These are phyloP conservation scores for Morone chrysops DNA, from an alignment of 2,113 vertebrate genomes.

Conservation along the genomic window DNA sequence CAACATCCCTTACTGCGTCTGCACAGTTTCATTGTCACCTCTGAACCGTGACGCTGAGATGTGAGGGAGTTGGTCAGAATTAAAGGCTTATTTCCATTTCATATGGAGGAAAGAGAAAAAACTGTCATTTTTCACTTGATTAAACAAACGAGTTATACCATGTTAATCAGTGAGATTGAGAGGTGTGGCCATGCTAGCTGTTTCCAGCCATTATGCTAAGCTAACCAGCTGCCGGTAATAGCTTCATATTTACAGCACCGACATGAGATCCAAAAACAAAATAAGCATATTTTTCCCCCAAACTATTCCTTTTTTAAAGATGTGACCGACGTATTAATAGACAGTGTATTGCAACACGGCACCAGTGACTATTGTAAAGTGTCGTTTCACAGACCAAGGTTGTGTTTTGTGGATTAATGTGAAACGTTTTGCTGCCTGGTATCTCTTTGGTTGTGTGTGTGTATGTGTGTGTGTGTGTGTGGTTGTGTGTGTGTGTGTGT, in stretches of 20 bases:
- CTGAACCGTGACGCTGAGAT: background rate
- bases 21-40: background rate
- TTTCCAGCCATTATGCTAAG: slow-evolving; percentile 14
- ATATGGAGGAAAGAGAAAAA: background rate
- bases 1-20: background rate
- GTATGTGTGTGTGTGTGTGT: slow-evolving; percentile 16
- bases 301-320: background rate
- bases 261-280: too few relatives aligned
- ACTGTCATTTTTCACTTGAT: background rate
- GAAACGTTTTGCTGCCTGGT: slow-evolving; percentile 30
- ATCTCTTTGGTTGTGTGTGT: slow-evolving; percentile 2
- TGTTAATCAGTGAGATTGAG: background rate
- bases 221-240: background rate
- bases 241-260: too few relatives aligned
- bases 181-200: background rate
- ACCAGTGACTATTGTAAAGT: slow-evolving; percentile 8
- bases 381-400: slow-evolving; percentile 36
- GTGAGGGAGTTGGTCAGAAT: background rate
- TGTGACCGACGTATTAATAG: slow-evolving; percentile 10
- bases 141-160: background rate
- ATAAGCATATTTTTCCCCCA: too few relatives aligned
- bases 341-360: background rate
- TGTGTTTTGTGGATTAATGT: slow-evolving; percentile 50
- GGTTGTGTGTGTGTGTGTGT: slow-evolving; percentile 26
- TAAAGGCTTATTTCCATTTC: background rate